Percentiles rank a stretch among this genome's conserved stretches.
Evolutionary conservation across 2,113 vertebrate species (phyloP).

Genomic region (Apus apus): DNA sequence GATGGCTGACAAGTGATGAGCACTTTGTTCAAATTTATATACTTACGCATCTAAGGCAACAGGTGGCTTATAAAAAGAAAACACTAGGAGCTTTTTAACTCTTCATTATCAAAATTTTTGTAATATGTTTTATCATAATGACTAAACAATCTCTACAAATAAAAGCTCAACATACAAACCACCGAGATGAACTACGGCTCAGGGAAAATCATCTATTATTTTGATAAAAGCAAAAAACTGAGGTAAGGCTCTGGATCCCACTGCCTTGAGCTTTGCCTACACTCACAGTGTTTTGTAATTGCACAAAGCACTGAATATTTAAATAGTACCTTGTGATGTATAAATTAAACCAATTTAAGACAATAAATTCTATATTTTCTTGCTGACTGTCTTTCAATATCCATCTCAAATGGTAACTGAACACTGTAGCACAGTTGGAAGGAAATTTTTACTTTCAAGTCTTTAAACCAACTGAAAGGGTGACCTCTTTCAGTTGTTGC

Average conservation of each 20-base stretch:
- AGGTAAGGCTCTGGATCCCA: not conserved
- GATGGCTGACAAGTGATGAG: slow-evolving; percentile 87
- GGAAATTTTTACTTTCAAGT: not conserved
- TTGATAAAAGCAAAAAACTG: not conserved
- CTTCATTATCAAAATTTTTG: slow-evolving; percentile 70
- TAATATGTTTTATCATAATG: slow-evolving; percentile 44
- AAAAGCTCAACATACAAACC: slow-evolving; percentile 35
- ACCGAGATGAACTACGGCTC: slow-evolving; percentile 17
- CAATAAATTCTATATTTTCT: not conserved
- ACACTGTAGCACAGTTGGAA: not conserved
- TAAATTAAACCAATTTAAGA: not conserved
- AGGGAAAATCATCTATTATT: not conserved
- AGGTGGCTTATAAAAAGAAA: slow-evolving; percentile 82
- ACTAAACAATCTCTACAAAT: slow-evolving; percentile 49
- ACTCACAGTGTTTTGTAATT: not conserved
- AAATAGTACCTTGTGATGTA: not conserved
- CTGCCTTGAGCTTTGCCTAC: not conserved
- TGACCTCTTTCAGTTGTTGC: not conserved
- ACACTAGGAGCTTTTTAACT: slow-evolving; percentile 72
- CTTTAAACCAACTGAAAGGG: not conserved
- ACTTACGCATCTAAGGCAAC: slow-evolving; percentile 76
- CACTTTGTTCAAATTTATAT: slow-evolving; percentile 83
- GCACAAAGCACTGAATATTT: not conserved
- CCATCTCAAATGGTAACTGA: not conserved
- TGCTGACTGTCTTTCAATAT: not conserved